phyloP scores from a whole-genome alignment of 2,888 invertebrate species.

The Agrilus biguttatus region DNA sequence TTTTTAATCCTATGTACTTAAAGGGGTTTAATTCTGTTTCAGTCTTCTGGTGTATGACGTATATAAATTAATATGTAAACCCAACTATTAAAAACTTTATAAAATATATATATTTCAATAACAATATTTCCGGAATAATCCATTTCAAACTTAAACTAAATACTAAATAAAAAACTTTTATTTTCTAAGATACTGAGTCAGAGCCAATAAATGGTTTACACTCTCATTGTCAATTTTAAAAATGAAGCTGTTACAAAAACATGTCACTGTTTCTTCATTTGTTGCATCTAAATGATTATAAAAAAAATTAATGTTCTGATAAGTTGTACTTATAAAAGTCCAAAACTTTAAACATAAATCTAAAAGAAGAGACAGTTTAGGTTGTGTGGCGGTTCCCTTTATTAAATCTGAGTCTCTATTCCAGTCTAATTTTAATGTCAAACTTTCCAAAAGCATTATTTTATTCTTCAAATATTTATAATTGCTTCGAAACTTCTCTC shows the following conservation, averaged over 20 bases:
- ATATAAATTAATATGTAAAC: too few species aligned
- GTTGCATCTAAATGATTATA: constrained; percentile 17
- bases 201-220: constrained; percentile 17
- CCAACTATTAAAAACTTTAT: too few species aligned
- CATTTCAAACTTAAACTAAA: too few species aligned
- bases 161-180: too few species aligned
- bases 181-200: constrained; percentile 10
- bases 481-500: constrained; percentile 17
- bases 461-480: constrained; percentile 23
- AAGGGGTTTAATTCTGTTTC: too few species aligned
- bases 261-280: constrained; percentile 15
- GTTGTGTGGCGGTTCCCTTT: constrained; percentile 23
- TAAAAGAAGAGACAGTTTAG: constrained; percentile 21
- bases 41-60: too few species aligned
- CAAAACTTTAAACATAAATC: constrained; percentile 20
- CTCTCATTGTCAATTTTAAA: constrained; percentile 15
- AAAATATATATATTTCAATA: too few species aligned
- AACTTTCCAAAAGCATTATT: constrained; percentile 17
- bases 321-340: constrained; percentile 16
- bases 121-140: too few species aligned
- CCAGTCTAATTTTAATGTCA: constrained; percentile 22
- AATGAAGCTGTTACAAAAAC: constrained; percentile 12
- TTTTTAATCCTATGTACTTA: too few species aligned
- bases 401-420: constrained; percentile 16
- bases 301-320: constrained; percentile 16